Percentiles rank a stretch among this genome's conserved stretches.
These are phyloP conservation scores for Spodoptera littoralis DNA, from an alignment of 2,888 invertebrate species.

Conservation along the genomic window DNA sequence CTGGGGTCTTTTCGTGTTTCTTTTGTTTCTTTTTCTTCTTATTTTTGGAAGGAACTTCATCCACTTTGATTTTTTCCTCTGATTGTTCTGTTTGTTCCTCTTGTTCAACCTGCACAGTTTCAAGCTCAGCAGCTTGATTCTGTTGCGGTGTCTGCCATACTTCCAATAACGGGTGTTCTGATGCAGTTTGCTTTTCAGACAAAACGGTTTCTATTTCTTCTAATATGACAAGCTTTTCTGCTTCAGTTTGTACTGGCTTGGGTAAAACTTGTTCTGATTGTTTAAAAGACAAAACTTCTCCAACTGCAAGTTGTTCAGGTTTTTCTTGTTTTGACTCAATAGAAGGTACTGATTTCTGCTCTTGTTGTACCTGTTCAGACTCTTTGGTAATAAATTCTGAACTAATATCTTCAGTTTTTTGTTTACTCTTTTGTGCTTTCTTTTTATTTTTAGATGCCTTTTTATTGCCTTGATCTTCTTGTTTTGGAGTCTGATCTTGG, in stretches of 20 bases:
- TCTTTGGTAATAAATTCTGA: slow-evolving; percentile 29
- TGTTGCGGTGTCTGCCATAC: slow-evolving; percentile 1
- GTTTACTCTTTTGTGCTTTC: slow-evolving; percentile 37
- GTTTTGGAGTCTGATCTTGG: slow-evolving; percentile 2
- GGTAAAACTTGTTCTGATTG: background rate
- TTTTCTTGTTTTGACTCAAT: slow-evolving; percentile 1
- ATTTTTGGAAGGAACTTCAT: slow-evolving; percentile 53
- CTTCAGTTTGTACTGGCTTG: too few relatives aligned
- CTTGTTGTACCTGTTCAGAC: slow-evolving; percentile 11
- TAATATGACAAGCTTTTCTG: too few relatives aligned
- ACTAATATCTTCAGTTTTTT: slow-evolving; percentile 15
- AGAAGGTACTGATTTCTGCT: background rate
- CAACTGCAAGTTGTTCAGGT: background rate
- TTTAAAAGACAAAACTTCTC: background rate
- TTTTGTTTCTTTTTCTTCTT: slow-evolving; percentile 73
- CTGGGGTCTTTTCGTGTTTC: slow-evolving; percentile 61
- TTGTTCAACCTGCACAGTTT: background rate
- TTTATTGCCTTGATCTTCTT: slow-evolving; percentile 16
- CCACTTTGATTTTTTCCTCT: slow-evolving; percentile 12
- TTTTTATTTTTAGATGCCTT: slow-evolving; percentile 49
- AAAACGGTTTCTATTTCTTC: slow-evolving; percentile 3
- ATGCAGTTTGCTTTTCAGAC: background rate
- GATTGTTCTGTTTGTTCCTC: slow-evolving; percentile 4
- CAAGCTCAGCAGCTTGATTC: background rate
- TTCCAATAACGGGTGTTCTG: background rate